phyloP scores from a whole-genome alignment of 2,888 invertebrate species.

The Leptura quadrifasciata region DNA sequence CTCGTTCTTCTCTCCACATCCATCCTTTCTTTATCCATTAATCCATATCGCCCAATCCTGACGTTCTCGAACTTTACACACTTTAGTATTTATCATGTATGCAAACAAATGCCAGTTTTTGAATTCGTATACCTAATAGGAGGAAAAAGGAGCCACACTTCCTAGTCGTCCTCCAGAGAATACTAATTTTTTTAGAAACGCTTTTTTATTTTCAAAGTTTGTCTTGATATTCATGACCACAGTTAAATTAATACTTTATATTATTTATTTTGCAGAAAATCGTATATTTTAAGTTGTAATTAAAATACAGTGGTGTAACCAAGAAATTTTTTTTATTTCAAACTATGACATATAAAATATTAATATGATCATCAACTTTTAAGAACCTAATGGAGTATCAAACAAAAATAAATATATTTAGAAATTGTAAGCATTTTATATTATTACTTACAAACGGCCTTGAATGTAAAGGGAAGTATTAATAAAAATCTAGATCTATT shows the following conservation, averaged over 20 bases:
- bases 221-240: background rate
- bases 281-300: background rate
- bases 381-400: too few relatives aligned
- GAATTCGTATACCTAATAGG: background rate
- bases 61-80: background rate
- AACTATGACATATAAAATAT: too few relatives aligned
- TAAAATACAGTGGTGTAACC: background rate
- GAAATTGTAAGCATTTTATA: too few relatives aligned
- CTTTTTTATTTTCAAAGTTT: background rate
- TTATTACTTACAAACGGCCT: too few relatives aligned
- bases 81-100: background rate
- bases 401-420: too few relatives aligned
- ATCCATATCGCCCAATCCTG: constrained; percentile 37
- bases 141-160: background rate
- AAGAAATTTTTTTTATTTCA: too few relatives aligned
- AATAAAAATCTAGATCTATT: too few relatives aligned
- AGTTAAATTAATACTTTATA: background rate
- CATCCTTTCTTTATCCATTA: constrained; percentile 31
- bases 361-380: too few relatives aligned
- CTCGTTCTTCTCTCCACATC: constrained; percentile 14
- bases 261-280: background rate
- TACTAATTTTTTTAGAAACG: background rate
- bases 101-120: constrained; percentile 1
- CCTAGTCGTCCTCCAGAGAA: background rate
- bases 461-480: too few relatives aligned